Evolutionary conservation across 2,797 vertebrate species (phyloP).

Genomic region (Sciaenops ocellatus): DNA sequence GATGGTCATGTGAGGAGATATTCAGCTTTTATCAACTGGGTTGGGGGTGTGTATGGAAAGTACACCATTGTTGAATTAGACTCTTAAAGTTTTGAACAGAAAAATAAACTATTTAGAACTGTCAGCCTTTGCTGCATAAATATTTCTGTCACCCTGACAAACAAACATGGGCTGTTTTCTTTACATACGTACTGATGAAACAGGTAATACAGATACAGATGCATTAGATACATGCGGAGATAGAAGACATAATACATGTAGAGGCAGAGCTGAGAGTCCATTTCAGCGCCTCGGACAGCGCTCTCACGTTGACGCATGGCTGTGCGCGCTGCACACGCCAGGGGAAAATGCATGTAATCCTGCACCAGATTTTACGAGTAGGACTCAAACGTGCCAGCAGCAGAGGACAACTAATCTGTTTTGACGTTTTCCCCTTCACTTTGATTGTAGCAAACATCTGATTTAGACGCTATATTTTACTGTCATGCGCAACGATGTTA

Average conservation of each 20-base stretch:
- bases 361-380: slow-evolving; percentile 25
- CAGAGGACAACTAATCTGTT: slow-evolving; percentile 24
- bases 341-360: slow-evolving; percentile 63
- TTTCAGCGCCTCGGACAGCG: slow-evolving; percentile 72
- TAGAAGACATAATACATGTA: neutral
- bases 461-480: neutral
- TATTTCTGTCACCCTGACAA: neutral
- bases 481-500: neutral
- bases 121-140: neutral
- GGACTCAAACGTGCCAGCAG: slow-evolving; percentile 9
- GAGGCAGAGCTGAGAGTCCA: slow-evolving; percentile 9
- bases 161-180: too few relatives aligned
- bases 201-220: neutral
- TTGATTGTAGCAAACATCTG: neutral
- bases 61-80: neutral
- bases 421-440: neutral
- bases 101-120: neutral
- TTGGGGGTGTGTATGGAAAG: neutral
- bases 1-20: neutral
- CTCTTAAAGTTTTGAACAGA: neutral
- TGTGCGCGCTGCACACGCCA: slow-evolving; percentile 40
- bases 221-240: too few relatives aligned
- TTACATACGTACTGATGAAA: neutral
- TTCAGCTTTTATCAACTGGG: neutral
- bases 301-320: slow-evolving; percentile 38